A percentile compares a stretch with the other conserved stretches of the same genome.
Evolutionary conservation across 2,113 vertebrate species (phyloP).

Genomic region (Gasterosteus nipponicus): DNA sequence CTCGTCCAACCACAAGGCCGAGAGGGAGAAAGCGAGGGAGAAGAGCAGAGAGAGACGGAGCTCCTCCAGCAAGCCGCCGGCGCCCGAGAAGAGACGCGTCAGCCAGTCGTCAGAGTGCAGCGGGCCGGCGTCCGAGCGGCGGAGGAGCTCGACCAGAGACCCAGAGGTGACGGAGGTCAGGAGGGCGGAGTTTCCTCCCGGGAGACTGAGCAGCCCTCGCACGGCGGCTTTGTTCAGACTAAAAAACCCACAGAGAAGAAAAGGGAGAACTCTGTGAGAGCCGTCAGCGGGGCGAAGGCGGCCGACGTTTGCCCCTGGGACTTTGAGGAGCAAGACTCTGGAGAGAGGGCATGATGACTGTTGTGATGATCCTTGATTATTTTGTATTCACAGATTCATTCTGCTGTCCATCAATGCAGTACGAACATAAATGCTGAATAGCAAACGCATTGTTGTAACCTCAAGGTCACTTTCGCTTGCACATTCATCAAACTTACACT

Average conservation of each 20-base stretch:
- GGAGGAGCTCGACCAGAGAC: constrained; percentile 81
- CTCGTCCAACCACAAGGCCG: constrained; percentile 79
- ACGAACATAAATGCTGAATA: constrained; percentile 78
- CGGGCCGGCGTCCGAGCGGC: constrained; percentile 66
- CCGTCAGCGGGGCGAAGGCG: constrained; percentile 60
- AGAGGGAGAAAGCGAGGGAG: constrained; percentile 77
- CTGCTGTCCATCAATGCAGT: constrained; percentile 77
- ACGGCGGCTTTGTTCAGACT: constrained; percentile 60
- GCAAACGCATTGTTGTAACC: constrained; percentile 83
- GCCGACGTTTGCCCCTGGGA: constrained; percentile 84
- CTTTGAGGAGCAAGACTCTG: constrained; percentile 81
- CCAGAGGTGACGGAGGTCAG: constrained; percentile 77
- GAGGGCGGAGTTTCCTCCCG: constrained; percentile 76
- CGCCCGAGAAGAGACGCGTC: constrained; percentile 75
- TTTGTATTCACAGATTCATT: constrained; percentile 52
- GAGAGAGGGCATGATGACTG: constrained; percentile 70
- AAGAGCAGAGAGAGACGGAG: constrained; percentile 79
- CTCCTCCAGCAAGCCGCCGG: constrained; percentile 77
- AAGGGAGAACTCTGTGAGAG: constrained; percentile 65
- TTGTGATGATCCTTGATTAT: constrained; percentile 32
- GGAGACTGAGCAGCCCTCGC: constrained; percentile 63
- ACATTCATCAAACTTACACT: constrained; percentile 45
- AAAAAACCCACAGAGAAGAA: constrained; percentile 65
- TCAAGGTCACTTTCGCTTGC: constrained; percentile 71
- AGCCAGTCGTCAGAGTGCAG: constrained; percentile 82